phyloP scores from a whole-genome alignment of 1,140 invertebrate species.

The Drosophila trapezifrons region DNA sequence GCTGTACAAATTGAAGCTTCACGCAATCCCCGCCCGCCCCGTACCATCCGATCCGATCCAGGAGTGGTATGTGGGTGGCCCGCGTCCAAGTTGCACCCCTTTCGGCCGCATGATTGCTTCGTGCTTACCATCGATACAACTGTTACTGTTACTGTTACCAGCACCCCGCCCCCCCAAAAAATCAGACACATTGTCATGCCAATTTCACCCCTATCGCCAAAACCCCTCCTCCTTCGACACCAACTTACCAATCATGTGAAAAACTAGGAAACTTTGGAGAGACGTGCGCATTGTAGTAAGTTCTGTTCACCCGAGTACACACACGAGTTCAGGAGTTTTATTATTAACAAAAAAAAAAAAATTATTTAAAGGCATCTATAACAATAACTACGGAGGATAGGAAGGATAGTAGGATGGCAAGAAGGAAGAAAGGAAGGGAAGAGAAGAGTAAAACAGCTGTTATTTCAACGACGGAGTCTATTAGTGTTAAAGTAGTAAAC shows the following conservation, averaged over 20 bases:
- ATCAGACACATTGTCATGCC: constrained; percentile 52
- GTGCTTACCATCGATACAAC: constrained; percentile 29
- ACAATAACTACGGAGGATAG: constrained; percentile 49
- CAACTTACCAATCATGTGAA: constrained; percentile 31
- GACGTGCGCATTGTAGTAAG: constrained; percentile 33
- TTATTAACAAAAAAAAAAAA: constrained; percentile 6
- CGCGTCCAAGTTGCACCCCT: constrained; percentile 25
- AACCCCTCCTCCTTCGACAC: constrained; percentile 22
- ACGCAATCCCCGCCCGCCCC: constrained; percentile 9
- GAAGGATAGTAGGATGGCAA: background rate
- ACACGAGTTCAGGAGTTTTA: constrained; percentile 31
- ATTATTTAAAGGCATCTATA: constrained; percentile 45
- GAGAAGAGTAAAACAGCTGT: constrained; percentile 59
- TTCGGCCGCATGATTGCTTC: constrained; percentile 46
- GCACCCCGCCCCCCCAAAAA: constrained; percentile 5
- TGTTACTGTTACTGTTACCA: constrained; percentile 24
- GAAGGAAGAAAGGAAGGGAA: background rate
- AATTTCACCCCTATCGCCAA: constrained; percentile 33
- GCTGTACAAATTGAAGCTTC: constrained; percentile 64
- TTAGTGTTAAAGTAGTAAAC: constrained; percentile 77
- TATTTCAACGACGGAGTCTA: constrained; percentile 78
- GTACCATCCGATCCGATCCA: no score
- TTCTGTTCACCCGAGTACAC: constrained; percentile 23
- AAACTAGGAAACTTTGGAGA: constrained; percentile 29
- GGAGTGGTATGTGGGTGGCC: constrained; percentile 13